phyloP scores from a whole-genome alignment of 2,888 invertebrate species.

The Drosophila formosana region DNA sequence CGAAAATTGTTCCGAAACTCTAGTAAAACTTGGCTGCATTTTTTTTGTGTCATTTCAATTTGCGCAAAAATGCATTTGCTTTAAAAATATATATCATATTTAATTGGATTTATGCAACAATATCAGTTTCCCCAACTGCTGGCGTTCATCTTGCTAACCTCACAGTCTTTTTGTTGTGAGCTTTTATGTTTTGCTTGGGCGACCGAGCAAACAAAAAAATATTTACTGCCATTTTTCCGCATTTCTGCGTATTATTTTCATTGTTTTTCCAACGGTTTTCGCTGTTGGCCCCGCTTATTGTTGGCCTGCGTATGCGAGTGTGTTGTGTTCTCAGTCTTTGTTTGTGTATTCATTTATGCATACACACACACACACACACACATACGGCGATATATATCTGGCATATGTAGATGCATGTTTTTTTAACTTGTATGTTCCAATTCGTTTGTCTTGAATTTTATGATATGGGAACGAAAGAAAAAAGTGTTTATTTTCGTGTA shows the following conservation, averaged over 20 bases:
- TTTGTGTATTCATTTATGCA: constrained; percentile 67
- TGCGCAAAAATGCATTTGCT: constrained; percentile 16
- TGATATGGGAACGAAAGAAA: constrained; percentile 46
- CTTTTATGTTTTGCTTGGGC: constrained; percentile 46
- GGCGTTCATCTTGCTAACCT: constrained; percentile 21
- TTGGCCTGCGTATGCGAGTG: constrained; percentile 22
- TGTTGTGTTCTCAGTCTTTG: constrained; percentile 46
- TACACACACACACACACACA: constrained; percentile 6
- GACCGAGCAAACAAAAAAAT: constrained; percentile 44
- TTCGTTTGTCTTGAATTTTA: constrained; percentile 78
- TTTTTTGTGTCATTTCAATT: neutral
- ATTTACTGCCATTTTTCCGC: constrained; percentile 63
- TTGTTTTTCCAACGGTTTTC: constrained; percentile 64
- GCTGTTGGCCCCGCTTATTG: constrained; percentile 39
- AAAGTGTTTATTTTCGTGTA: constrained; percentile 65
- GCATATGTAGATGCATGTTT: constrained; percentile 57
- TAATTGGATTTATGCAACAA: constrained; percentile 45
- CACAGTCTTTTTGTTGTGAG: constrained; percentile 6
- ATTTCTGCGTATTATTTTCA: constrained; percentile 75
- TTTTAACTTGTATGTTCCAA: constrained; percentile 74
- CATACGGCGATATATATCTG: constrained; percentile 30
- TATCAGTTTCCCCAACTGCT: constrained; percentile 2
- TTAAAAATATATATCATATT: constrained; percentile 31
- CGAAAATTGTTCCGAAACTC: neutral
- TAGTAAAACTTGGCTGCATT: neutral